Evolutionary conservation across 1,140 invertebrate species (phyloP).

Genomic region (Drosophila nasuta): DNA sequence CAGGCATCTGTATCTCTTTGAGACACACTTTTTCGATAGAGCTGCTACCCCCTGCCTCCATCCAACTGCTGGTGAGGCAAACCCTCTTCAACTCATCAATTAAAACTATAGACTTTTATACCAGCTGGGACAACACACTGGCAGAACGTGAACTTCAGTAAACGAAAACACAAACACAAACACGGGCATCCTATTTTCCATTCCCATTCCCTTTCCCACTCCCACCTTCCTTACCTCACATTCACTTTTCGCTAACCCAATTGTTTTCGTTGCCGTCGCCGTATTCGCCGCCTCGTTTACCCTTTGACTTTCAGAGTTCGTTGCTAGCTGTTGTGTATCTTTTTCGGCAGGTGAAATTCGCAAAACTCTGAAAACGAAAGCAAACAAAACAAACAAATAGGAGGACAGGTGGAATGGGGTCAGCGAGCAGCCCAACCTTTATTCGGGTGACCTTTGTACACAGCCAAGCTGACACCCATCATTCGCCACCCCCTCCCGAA

Average conservation of each 20-base stretch:
- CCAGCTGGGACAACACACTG: slow-evolving; percentile 57
- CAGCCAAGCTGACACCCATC: slow-evolving; percentile 31
- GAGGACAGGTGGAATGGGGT: slow-evolving; percentile 12
- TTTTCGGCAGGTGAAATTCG: slow-evolving; percentile 59
- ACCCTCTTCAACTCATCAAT: slow-evolving; percentile 80
- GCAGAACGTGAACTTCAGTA: slow-evolving; percentile 53
- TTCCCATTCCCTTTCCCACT: neutral
- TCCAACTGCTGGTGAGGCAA: neutral
- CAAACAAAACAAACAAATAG: slow-evolving; percentile 63
- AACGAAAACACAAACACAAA: slow-evolving; percentile 69
- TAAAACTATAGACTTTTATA: slow-evolving; percentile 59
- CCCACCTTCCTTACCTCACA: neutral
- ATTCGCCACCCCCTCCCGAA: neutral
- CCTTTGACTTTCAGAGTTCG: slow-evolving; percentile 77
- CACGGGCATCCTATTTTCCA: slow-evolving; percentile 12
- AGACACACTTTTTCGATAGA: slow-evolving; percentile 35
- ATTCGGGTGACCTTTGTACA: slow-evolving; percentile 54
- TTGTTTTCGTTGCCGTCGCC: slow-evolving; percentile 44
- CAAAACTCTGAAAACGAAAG: slow-evolving; percentile 79
- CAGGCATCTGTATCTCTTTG: slow-evolving; percentile 9
- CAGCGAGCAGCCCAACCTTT: slow-evolving; percentile 39
- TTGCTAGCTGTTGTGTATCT: slow-evolving; percentile 66
- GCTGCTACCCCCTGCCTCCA: neutral
- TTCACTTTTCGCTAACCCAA: slow-evolving; percentile 29
- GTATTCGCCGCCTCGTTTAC: slow-evolving; percentile 64